Conservation (phyloP, 2,113 vertebrate genomes). For the Otolemur garnettii region DNA sequence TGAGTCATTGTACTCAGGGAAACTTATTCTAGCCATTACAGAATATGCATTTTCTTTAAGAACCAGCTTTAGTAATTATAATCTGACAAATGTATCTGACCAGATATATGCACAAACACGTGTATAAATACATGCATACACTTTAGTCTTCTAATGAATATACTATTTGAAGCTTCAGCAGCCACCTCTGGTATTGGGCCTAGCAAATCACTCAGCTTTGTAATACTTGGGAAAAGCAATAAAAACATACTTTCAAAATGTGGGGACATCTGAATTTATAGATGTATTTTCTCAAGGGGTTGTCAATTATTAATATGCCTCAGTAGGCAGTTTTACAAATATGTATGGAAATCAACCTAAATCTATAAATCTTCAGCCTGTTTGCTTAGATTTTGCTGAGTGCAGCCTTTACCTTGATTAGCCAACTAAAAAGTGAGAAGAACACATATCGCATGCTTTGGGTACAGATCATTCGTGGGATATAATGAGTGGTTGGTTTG, state of each 20-base stretch:
- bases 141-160: neutral
- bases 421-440: neutral
- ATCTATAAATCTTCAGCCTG: conserved; percentile 22
- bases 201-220: conserved; percentile 5
- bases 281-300: conserved; percentile 1
- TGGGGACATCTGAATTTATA: conserved; percentile 18
- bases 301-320: conserved; percentile 46
- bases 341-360: conserved; percentile 1
- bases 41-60: neutral
- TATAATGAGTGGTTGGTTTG: neutral
- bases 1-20: neutral
- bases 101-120: neutral
- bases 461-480: neutral
- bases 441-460: neutral
- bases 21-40: neutral
- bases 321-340: conserved; percentile 32
- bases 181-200: neutral
- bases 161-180: neutral
- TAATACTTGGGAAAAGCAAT: neutral
- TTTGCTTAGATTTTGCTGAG: conserved; percentile 63
- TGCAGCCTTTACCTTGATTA: neutral
- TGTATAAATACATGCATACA: too few relatives aligned
- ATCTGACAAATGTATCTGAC: neutral
- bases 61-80: neutral
- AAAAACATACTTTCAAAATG: conserved; percentile 27